These are phyloP conservation scores for Smutsia gigantea DNA, from an alignment of 2,797 vertebrate species.

Conservation along the genomic window DNA sequence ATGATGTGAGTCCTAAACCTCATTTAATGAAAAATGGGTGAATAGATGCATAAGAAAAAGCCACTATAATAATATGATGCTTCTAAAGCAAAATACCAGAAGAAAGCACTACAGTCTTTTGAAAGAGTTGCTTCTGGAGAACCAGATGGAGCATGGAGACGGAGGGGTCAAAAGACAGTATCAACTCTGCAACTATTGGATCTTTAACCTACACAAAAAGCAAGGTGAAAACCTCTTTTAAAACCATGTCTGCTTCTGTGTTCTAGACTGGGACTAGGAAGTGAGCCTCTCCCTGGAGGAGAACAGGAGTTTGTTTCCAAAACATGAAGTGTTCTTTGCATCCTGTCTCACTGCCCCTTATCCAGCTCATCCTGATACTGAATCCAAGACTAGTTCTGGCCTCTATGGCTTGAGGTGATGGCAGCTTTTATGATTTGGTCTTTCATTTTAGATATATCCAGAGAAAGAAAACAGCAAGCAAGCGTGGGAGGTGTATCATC, in stretches of 20 bases:
- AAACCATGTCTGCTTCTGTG: background rate
- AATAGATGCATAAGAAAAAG: background rate
- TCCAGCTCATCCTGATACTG: background rate
- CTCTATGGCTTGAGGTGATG: background rate
- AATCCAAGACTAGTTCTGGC: background rate
- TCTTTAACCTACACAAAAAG: background rate
- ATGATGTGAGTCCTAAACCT: background rate
- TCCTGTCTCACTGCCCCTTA: background rate
- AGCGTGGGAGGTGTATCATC: background rate
- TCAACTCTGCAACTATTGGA: background rate
- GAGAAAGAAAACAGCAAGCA: background rate
- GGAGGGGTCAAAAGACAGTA: no score
- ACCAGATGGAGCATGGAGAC: background rate
- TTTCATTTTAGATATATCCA: background rate
- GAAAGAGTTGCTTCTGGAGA: background rate
- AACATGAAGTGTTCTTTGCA: background rate
- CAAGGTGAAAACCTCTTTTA: background rate
- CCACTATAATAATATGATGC: no score
- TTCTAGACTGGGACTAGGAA: slow-evolving; percentile 30
- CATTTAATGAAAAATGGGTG: background rate
- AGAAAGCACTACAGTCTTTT: background rate
- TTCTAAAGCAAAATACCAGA: background rate
- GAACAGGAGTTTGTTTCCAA: slow-evolving; percentile 69
- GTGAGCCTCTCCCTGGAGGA: slow-evolving; percentile 60
- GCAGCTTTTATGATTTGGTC: background rate